Evolutionary conservation across 2,113 vertebrate genomes (phyloP).

Genomic region (Phaethon lepturus): DNA sequence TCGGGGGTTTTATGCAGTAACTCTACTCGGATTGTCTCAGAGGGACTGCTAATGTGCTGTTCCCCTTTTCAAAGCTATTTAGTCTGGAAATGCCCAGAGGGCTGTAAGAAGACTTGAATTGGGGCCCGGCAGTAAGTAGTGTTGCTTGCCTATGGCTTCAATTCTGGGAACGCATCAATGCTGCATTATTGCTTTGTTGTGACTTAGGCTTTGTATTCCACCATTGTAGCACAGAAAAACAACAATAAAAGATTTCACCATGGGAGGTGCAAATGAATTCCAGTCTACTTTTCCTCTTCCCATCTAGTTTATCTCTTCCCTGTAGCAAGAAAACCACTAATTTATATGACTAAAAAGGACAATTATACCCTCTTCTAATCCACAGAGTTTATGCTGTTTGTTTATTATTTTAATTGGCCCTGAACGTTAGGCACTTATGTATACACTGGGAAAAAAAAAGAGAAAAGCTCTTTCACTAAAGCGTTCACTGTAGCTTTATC

Average conservation of each 20-base stretch:
- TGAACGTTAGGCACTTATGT: background rate
- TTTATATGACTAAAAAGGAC: slow-evolving; percentile 42
- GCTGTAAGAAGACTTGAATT: background rate
- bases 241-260: slow-evolving; percentile 18
- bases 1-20: background rate
- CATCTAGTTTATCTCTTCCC: slow-evolving; percentile 1
- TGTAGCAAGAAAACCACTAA: slow-evolving; percentile 2
- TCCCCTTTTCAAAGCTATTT: slow-evolving; percentile 35
- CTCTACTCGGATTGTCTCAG: slow-evolving; percentile 24
- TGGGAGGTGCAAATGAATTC: slow-evolving; percentile 46
- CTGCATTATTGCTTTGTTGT: background rate
- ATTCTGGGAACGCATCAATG: background rate
- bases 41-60: slow-evolving; percentile 36
- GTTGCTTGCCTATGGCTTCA: background rate
- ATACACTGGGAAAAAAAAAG: background rate
- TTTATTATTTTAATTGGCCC: slow-evolving; percentile 72
- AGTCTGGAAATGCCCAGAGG: background rate
- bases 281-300: background rate
- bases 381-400: slow-evolving; percentile 20
- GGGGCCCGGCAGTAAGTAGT: background rate
- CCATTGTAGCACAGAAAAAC: background rate
- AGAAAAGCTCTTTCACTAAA: background rate
- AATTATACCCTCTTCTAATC: slow-evolving; percentile 35
- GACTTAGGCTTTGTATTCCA: slow-evolving; percentile 2
- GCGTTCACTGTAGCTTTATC: background rate